Evolutionary conservation across 2,797 vertebrate species (phyloP), one percentile per base, ranked within the genome.

Genomic region (Peromyscus eremicus): DNA sequence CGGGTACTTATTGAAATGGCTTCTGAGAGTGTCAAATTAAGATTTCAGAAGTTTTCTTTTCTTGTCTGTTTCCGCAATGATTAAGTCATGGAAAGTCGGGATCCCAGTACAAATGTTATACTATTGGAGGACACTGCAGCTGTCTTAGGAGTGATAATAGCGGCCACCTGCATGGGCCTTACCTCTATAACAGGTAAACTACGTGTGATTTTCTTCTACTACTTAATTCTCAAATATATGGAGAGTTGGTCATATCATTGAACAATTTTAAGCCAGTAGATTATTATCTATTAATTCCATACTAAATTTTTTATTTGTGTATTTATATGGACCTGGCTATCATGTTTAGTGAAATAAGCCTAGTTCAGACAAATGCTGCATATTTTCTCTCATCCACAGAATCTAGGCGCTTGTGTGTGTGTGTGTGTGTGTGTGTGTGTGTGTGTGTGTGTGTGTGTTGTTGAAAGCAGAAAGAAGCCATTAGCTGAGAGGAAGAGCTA

Each of bases 41-140:
- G 64, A 91, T 93, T 97, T 97, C 75, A 90, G 80, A 83, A 91
- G 40, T 25, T 95, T 91, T 96, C 55, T 84, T 73, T 95, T 97
- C 71, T 88, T 80, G 94, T 97, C 79, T 93, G 4, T 96, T 46
- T 43, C 55, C 40, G 64, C 21, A 82, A 62, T 96, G 70, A 32
- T 60, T 34, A 98, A 99, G 99, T 99, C 5, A 99, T 99, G 98
- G 99, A 99, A 98, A 99, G 99, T 98, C 99, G 99, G 90, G 99
- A 99, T 98, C 99, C 99, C 13, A 99, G 99, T 93, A 99, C 99
- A 4, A 99, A 99, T 5, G 99, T 99, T 37, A 99, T 99, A 70
- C 98, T 99, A 89, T 98, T 99, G 98, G 99, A 99, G 98, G 99
- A 99, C 37, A 98, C 99, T 89, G 99, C 99, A 46, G 99, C 99